Base-by-base conservation (phyloP, 53 echinoderm and acorn worm genomes). In the Apostichopus leukothele region DNA sequence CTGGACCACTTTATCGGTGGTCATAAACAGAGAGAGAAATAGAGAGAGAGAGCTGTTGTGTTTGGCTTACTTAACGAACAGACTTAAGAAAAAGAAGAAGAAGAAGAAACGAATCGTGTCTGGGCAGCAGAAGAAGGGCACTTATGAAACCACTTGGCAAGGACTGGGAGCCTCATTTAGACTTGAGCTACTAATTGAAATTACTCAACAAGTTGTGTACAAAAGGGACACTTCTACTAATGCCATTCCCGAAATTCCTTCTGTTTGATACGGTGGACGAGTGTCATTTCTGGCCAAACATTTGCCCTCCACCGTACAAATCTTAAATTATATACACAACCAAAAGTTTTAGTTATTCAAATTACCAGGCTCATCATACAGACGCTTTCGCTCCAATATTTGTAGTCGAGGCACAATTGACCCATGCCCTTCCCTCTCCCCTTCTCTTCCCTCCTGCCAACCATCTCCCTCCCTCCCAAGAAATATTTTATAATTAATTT, bases 111-210 rank as follows among this genome's bases (percentile, higher is more conserved):
- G 39, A 78, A 51, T 78, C 1, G 9, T n/a, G 12, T 63, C 12
- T 63, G 63, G 63, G 16, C 12, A 63, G 63, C 16, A 63, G 63
- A 63, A 63, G 63, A 39, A 39, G 63, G 63, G 12, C 63, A 63
- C 63, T 63, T 16, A 63, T 63, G 63, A 63, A 78, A 53, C 7
- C 39, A 78, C 78, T 78, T 78, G 78, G 52, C 8, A 78, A 52
- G 78, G 78, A 50, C 39, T 50, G 39, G 16, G 51, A 9, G 78
- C 51, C 51, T 78, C 78, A 78, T 78, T 78, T 78, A 50, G 78
- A 78, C 78, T 50, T 78, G 50, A 51, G 78, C 50, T 50, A 53
- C 51, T 78, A 78, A 78, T 78, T 78, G 78, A 26, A 78, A 78
- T 6, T 6, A 20, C 12, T 26, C 18, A 27, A 78, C 10, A 78